These are phyloP conservation scores for Himalopsyche japonica DNA, from an alignment of 2,888 invertebrate species.

Conservation along the genomic window DNA sequence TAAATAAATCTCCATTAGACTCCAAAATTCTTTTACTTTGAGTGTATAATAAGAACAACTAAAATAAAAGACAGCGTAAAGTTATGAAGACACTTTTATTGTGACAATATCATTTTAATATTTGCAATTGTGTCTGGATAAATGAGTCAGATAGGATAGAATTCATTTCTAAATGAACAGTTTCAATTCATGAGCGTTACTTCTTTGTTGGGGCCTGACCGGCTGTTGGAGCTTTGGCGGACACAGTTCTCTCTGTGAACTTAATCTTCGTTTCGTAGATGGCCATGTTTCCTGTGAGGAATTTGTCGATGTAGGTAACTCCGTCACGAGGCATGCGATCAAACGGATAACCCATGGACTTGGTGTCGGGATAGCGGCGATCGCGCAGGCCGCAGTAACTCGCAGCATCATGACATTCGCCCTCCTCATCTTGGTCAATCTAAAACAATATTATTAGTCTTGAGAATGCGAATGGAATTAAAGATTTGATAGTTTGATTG, in stretches of 20 bases:
- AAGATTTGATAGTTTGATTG: no score
- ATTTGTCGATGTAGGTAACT: slow-evolving; percentile 64
- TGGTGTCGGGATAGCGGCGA: slow-evolving; percentile 67
- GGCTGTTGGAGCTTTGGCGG: not conserved
- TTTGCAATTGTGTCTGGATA: no score
- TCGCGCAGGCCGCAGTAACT: slow-evolving; percentile 73
- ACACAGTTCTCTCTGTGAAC: slow-evolving; percentile 55
- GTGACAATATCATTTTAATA: no score
- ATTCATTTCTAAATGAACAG: not conserved
- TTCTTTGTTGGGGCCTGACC: not conserved
- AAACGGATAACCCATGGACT: slow-evolving; percentile 77
- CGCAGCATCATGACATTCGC: slow-evolving; percentile 64
- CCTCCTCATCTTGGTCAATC: slow-evolving; percentile 60
- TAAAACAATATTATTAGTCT: slow-evolving; percentile 39
- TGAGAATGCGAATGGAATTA: no score
- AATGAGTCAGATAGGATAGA: no score
- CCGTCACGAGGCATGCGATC: slow-evolving; percentile 67
- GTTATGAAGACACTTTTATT: no score
- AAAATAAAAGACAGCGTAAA: no score
- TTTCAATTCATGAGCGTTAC: not conserved
- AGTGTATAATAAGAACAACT: no score
- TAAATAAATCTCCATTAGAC: no score
- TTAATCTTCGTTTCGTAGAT: slow-evolving; percentile 61
- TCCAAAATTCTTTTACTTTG: no score
- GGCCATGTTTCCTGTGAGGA: slow-evolving; percentile 77